Evolutionary conservation across 2,113 vertebrate genomes (phyloP), one percentile per base, ranked within the genome.

Genomic region (Cebidichthys violaceus): DNA sequence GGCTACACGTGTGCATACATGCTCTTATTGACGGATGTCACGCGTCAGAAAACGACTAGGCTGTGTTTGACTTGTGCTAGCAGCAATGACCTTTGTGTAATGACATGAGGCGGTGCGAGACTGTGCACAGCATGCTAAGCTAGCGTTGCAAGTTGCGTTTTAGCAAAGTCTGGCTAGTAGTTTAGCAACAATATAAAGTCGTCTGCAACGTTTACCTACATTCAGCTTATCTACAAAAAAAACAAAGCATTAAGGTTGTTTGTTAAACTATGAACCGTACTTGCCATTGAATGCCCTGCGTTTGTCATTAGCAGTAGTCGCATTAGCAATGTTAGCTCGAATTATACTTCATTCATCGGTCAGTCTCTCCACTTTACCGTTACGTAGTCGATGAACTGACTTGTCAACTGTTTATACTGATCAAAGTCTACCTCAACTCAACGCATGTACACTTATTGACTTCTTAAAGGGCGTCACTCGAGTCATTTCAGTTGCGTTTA

Each of bases 11-110:
- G 2, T 47, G 1, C 4, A 15, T 14, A 0, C 10, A 15, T 9
- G 2, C 2, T 29, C 0, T 0, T 18, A 1, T 0, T 4, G 1
- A 24, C 10, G 0, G 2, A 0, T 66, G 20, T 11, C 4, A 4
- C 1, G 1, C 1, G 1, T 17, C 5, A 18, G 5, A 20, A 17
- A 22, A 4, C 7, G 7, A 7, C 5, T 1, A 0, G 9, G 8
- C 3, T 9, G 8, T 61, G 52, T 47, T 45, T 18, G 67, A 47
- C 6, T 35, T 2, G 1, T 10, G 86, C 55, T 80, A 78, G 39
- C 59, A 20, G 47, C 1, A 87, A 95, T 96, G 95, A 96, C 95
- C 95, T 96, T 93, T 95, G 59, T 79, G 88, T 90, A 93, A 94
- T 89, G 92, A 92, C 91, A 92, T 92, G 87, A 84, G 91, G 88